Evolutionary conservation across 2,888 invertebrate species (phyloP).

Genomic region (Stenotaenia linearis): DNA sequence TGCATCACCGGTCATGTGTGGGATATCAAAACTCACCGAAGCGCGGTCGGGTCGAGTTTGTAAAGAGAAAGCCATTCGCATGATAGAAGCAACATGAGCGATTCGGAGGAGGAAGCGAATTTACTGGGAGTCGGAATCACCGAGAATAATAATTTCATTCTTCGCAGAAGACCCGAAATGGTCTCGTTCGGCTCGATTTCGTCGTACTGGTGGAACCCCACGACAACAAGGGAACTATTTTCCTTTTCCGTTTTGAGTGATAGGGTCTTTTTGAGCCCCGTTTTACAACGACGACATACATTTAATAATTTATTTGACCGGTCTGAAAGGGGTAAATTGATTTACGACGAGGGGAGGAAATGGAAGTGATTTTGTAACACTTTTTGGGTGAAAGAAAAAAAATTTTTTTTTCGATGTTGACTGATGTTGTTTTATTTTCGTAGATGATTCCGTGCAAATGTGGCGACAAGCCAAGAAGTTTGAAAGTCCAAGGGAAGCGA

Average conservation of each 20-base stretch:
- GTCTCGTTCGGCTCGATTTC: not conserved
- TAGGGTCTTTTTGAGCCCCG: not conserved
- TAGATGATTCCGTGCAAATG: not conserved
- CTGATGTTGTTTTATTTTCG: not conserved
- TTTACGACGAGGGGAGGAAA: too few species aligned
- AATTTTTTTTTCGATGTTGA: not conserved
- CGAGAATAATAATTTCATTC: not conserved
- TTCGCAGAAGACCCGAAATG: not conserved
- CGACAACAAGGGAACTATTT: not conserved
- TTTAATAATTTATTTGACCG: not conserved
- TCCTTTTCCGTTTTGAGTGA: not conserved
- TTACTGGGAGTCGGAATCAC: not conserved
- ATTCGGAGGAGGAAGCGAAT: not conserved
- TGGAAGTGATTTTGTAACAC: too few species aligned
- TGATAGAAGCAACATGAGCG: not conserved
- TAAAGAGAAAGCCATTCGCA: not conserved
- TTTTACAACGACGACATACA: not conserved
- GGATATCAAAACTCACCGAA: not conserved
- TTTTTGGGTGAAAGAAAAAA: too few species aligned
- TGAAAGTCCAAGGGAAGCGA: not conserved
- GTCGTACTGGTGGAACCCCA: not conserved
- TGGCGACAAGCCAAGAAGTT: not conserved
- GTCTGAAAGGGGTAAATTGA: not conserved
- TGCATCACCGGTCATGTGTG: not conserved
- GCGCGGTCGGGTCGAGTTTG: not conserved